A percentile compares a stretch with the other conserved stretches of the same genome.
These are phyloP conservation scores for Mobula hypostoma DNA, from an alignment of 2,113 vertebrate species.

Conservation along the genomic window DNA sequence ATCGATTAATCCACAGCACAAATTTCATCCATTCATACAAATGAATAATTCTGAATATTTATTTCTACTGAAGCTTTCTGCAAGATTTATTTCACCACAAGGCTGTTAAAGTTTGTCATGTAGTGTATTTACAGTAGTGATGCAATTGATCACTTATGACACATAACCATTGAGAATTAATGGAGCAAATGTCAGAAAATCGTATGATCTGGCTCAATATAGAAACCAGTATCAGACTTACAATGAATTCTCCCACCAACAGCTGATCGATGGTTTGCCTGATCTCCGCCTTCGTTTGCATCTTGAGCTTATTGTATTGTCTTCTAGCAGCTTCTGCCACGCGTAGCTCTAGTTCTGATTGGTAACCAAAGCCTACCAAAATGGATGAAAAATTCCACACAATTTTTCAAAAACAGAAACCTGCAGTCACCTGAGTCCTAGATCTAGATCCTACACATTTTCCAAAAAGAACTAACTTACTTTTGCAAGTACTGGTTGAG, in stretches of 20 bases:
- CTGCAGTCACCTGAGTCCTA: neutral
- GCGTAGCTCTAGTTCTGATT: conserved; percentile 87
- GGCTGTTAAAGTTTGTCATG: neutral
- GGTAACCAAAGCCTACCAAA: conserved; percentile 83
- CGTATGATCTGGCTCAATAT: neutral
- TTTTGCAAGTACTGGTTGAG: neutral
- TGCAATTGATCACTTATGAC: neutral
- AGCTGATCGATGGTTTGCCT: conserved; percentile 91
- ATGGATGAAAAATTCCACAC: neutral
- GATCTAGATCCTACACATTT: neutral
- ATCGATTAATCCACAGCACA: neutral
- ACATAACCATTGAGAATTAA: neutral
- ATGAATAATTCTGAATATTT: neutral
- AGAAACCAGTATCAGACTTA: conserved; percentile 56
- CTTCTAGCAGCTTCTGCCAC: conserved; percentile 88
- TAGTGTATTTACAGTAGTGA: neutral
- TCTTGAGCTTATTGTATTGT: conserved; percentile 95
- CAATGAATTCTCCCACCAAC: conserved; percentile 93
- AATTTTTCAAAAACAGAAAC: neutral
- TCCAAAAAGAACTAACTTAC: neutral
- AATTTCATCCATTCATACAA: neutral
- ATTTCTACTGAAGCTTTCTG: neutral
- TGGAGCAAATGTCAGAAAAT: neutral
- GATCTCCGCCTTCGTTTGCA: conserved; percentile 96
- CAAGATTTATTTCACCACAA: neutral